Percentiles rank a stretch among this genome's conserved stretches.
Conservation (phyloP, 2,113 vertebrate genomes). For the Thymallus thymallus region DNA sequence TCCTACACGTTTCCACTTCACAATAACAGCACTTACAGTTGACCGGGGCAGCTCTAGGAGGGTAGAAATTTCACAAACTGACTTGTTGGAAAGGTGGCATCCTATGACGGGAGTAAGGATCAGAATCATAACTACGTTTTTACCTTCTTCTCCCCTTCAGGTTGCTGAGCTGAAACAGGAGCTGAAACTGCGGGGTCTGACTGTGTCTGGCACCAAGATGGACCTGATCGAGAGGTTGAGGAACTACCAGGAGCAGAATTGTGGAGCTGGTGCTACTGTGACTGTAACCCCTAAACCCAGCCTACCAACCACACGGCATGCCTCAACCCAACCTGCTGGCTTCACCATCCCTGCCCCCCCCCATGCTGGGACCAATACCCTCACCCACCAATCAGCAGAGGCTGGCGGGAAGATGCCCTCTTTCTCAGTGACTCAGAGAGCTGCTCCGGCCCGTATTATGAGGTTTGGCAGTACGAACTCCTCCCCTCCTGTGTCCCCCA, state of each 20-base stretch:
- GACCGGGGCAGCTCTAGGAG: too few relatives aligned
- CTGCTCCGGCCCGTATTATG: conserved; percentile 72
- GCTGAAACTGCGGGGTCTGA: conserved; percentile 87
- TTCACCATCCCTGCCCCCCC: conserved; percentile 16
- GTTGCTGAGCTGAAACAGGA: conserved; percentile 96
- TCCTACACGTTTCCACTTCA: too few relatives aligned
- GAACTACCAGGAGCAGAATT: conserved; percentile 86
- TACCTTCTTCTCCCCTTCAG: conserved; percentile 60
- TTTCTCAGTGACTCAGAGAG: conserved; percentile 71
- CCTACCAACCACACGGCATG: conserved; percentile 39
- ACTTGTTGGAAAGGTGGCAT: too few relatives aligned
- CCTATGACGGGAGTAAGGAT: neutral
- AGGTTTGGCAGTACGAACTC: conserved; percentile 91
- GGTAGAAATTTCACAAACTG: too few relatives aligned
- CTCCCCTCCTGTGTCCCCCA: conserved; percentile 89
- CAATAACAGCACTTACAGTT: too few relatives aligned
- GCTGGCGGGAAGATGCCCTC: conserved; percentile 71
- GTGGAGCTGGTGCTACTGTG: conserved; percentile 27
- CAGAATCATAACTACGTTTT: too few relatives aligned
- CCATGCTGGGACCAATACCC: neutral
- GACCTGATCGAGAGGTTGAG: conserved; percentile 91
- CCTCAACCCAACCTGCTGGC: conserved; percentile 14
- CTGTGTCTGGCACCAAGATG: conserved; percentile 91
- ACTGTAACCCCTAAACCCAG: conserved; percentile 39
- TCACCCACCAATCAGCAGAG: conserved; percentile 52